phyloP scores from a whole-genome alignment of 92 coral and sea anemone genomes.

The Parazoanthus darwini region DNA sequence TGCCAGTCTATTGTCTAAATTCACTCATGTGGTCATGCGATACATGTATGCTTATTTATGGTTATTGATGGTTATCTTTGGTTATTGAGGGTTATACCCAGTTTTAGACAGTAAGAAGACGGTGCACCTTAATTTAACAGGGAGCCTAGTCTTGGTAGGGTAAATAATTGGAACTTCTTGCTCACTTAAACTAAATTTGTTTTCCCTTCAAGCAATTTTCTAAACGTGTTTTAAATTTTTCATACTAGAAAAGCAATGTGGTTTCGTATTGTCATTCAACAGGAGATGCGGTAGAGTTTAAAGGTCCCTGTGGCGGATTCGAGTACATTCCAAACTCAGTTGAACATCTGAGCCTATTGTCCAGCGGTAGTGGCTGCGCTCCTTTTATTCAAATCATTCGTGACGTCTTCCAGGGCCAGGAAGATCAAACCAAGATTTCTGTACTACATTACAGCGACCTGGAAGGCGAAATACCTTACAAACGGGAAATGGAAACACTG shows the following conservation, averaged over 20 bases:
- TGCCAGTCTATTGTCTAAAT: too few species aligned
- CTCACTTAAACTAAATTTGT: too few species aligned
- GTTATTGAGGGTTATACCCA: too few species aligned
- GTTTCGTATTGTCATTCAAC: background rate
- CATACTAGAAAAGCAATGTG: background rate
- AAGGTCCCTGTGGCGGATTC: slow-evolving; percentile 69
- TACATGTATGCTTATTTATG: too few species aligned
- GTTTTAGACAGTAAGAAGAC: too few species aligned
- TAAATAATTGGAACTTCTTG: too few species aligned
- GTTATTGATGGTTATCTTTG: too few species aligned
- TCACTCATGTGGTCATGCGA: too few species aligned
- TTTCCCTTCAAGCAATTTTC: background rate
- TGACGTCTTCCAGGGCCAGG: slow-evolving; percentile 41
- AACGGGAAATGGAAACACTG: slow-evolving; percentile 44
- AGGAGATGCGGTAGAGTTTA: slow-evolving; percentile 61
- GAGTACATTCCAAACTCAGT: slow-evolving; percentile 58
- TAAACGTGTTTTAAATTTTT: background rate
- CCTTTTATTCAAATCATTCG: slow-evolving; percentile 60
- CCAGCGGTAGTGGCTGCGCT: slow-evolving; percentile 50
- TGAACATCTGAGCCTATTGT: slow-evolving; percentile 53
- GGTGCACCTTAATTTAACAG: too few species aligned
- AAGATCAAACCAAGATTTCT: slow-evolving; percentile 49
- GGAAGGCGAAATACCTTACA: slow-evolving; percentile 56
- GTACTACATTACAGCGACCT: slow-evolving; percentile 46
- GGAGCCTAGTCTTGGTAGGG: too few species aligned